These are phyloP conservation scores for Cotesia vestalis DNA, from an alignment of 1,140 invertebrate genomes.

Conservation along the genomic window DNA sequence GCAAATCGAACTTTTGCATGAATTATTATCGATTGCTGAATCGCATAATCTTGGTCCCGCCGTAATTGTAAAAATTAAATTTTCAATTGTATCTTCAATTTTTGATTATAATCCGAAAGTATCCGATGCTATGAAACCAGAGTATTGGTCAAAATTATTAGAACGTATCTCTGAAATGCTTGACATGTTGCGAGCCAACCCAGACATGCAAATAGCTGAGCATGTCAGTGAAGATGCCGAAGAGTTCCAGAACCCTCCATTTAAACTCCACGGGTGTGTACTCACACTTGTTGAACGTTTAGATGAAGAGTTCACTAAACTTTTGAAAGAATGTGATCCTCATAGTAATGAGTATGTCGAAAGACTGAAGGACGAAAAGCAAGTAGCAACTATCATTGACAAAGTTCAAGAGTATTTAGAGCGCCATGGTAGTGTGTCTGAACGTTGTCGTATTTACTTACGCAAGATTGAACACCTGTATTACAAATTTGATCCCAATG, in stretches of 20 bases:
- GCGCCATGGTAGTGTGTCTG: slow-evolving; percentile 79
- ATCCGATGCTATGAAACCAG: slow-evolving; percentile 96
- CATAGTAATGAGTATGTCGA: slow-evolving; percentile 99
- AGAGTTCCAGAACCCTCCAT: slow-evolving; percentile 81
- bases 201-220: slow-evolving; percentile 83
- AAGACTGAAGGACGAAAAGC: slow-evolving; percentile 92
- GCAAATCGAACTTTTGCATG: slow-evolving; percentile 92
- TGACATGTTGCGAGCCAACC: slow-evolving; percentile 72
- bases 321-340: slow-evolving; percentile 96
- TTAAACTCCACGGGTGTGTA: slow-evolving; percentile 84
- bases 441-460: slow-evolving; percentile 95
- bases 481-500: slow-evolving; percentile 93
- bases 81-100: slow-evolving; percentile 92
- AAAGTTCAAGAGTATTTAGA: slow-evolving; percentile 91
- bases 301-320: slow-evolving; percentile 97
- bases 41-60: slow-evolving; percentile 88
- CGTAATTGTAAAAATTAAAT: slow-evolving; percentile 90
- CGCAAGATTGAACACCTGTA: slow-evolving; percentile 98
- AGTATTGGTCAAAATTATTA: slow-evolving; percentile 89
- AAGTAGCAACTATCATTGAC: slow-evolving; percentile 90
- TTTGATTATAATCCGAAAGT: slow-evolving; percentile 99
- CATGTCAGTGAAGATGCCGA: slow-evolving; percentile 91
- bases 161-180: slow-evolving; percentile 81
- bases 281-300: slow-evolving; percentile 91
- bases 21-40: slow-evolving; percentile 85